Percentiles rank a stretch among this genome's conserved stretches.
Evolutionary conservation across 2,797 vertebrate genomes (phyloP).

Genomic region (Ctenopoma kingsleyae): DNA sequence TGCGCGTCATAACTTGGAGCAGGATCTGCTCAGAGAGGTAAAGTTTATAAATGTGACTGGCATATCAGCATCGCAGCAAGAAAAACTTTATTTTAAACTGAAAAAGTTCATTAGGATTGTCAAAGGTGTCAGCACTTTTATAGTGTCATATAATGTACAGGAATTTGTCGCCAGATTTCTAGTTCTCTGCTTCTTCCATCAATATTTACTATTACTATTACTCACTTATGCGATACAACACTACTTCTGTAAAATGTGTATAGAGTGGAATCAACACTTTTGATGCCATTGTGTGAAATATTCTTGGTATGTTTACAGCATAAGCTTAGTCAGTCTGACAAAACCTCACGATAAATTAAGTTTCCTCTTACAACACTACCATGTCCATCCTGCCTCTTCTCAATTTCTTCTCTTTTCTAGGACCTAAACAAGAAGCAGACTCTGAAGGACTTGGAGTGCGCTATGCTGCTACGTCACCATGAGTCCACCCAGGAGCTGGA

Average conservation of each 20-base stretch:
- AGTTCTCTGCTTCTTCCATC: no score
- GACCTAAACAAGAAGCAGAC: constrained; percentile 97
- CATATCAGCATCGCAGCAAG: neutral
- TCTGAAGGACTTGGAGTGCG: constrained; percentile 93
- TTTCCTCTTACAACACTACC: neutral
- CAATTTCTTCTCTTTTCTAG: constrained; percentile 64
- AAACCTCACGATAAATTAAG: neutral
- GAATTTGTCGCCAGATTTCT: no score
- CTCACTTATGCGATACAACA: no score
- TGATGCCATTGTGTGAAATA: neutral
- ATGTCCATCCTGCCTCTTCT: neutral
- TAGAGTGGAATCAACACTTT: neutral
- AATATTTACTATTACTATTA: no score
- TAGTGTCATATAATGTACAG: neutral
- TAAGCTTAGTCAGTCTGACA: no score
- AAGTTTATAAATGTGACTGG: neutral
- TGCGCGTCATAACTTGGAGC: constrained; percentile 91
- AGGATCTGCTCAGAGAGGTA: constrained; percentile 92
- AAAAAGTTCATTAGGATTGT: neutral
- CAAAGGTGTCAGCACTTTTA: neutral
- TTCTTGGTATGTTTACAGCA: no score
- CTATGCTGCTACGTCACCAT: constrained; percentile 92
- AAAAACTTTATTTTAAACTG: neutral
- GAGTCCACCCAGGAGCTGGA: constrained; percentile 94
- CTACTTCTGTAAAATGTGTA: neutral